A percentile compares a stretch with the other conserved stretches of the same genome.
Conservation (phyloP, 2,888 invertebrate species). For the Neoaliturus tenellus region DNA sequence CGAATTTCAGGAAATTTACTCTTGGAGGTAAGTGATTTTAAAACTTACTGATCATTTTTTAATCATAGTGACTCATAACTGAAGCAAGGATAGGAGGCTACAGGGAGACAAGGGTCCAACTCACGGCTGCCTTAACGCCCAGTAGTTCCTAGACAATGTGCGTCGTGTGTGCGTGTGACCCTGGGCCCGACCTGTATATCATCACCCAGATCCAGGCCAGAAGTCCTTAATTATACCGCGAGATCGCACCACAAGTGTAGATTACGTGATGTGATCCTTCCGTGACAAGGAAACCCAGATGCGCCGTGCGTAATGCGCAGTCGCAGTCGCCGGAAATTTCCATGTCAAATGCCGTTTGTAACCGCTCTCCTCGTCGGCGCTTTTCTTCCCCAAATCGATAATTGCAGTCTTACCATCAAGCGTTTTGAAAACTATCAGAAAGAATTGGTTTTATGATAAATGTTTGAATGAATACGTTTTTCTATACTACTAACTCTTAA, state of each 20-base stretch:
- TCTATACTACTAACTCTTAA: too few relatives aligned
- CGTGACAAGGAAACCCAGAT: not conserved
- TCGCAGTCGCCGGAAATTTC: not conserved
- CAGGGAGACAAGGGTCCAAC: too few relatives aligned
- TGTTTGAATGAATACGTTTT: not conserved
- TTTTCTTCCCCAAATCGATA: not conserved
- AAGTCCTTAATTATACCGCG: not conserved
- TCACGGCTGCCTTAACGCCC: not conserved
- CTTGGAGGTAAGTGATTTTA: too few relatives aligned
- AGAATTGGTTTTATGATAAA: not conserved
- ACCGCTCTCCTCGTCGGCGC: not conserved
- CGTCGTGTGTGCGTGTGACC: not conserved
- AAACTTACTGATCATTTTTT: too few relatives aligned
- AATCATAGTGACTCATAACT: too few relatives aligned
- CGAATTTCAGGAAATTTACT: too few relatives aligned
- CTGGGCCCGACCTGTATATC: not conserved
- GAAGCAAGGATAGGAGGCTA: too few relatives aligned
- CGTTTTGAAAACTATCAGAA: not conserved
- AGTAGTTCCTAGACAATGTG: not conserved
- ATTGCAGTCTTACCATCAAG: not conserved
- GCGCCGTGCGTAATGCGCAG: not conserved
- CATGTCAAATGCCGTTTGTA: not conserved
- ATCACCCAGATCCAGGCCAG: constrained; percentile 1
- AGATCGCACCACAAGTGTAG: not conserved
- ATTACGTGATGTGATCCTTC: not conserved